Evolutionary conservation across 2,113 vertebrate genomes (phyloP).

Genomic region (Tricholaema leucomelas): DNA sequence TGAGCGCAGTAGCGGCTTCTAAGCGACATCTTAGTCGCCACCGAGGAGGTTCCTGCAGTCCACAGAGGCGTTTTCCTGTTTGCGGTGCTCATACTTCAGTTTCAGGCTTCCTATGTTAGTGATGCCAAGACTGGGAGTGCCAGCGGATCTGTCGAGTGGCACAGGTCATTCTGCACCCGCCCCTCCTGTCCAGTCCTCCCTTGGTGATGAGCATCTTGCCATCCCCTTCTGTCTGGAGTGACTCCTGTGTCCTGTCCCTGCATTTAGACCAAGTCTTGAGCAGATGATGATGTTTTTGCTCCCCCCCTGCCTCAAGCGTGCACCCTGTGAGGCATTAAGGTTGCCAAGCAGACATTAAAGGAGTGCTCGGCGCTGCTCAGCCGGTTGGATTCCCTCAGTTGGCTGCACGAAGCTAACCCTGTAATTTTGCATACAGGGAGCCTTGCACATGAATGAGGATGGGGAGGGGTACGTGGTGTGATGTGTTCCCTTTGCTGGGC

Average conservation of each 20-base stretch:
- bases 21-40: rapidly evolving
- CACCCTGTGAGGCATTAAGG: background rate
- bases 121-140: background rate
- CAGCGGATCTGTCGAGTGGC: rapidly evolving
- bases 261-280: background rate
- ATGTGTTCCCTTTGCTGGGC: background rate
- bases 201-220: background rate
- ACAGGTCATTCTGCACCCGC: background rate
- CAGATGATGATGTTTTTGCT: background rate
- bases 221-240: background rate
- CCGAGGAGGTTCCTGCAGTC: rapidly evolving
- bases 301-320: background rate
- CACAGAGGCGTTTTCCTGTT: rapidly evolving
- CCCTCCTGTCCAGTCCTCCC: background rate
- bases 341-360: background rate
- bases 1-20: rapidly evolving
- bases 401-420: constrained; percentile 25
- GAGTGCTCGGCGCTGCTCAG: constrained; percentile 34
- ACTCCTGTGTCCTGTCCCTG: too few relatives aligned
- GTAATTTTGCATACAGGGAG: constrained; percentile 7
- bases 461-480: background rate
- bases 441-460: background rate
- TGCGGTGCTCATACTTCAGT: background rate
- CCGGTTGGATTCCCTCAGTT: background rate
- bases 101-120: background rate